These are phyloP conservation scores for Sarotherodon lohbergeri DNA, from an alignment of 2,113 vertebrate genomes.

Conservation along the genomic window DNA sequence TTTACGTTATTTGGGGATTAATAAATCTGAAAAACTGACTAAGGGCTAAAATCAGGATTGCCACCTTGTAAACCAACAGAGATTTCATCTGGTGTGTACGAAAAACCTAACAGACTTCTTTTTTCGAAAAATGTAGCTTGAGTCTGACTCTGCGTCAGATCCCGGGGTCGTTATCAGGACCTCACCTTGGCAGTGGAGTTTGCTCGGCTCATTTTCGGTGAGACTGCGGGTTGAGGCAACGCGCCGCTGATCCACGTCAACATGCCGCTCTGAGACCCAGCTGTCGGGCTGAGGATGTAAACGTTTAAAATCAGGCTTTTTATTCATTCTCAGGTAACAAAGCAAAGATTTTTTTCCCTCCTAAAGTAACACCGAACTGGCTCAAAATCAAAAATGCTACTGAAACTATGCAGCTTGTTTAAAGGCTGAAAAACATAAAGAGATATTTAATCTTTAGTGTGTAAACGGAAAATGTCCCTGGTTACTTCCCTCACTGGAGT, in stretches of 20 bases:
- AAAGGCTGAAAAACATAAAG: neutral
- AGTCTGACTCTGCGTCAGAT: neutral
- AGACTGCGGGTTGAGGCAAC: conserved; percentile 58
- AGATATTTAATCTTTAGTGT: neutral
- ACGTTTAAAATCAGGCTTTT: neutral
- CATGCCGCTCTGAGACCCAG: conserved; percentile 28
- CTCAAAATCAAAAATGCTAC: neutral
- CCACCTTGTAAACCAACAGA: neutral
- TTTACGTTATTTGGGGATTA: neutral
- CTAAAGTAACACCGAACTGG: rapidly evolving
- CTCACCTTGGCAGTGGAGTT: conserved; percentile 38
- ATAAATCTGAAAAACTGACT: neutral
- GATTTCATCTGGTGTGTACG: rapidly evolving
- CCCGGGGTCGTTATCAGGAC: neutral
- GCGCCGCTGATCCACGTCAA: conserved; percentile 62
- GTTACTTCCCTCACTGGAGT: neutral
- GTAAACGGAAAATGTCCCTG: neutral
- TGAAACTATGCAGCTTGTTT: neutral
- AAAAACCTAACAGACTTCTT: neutral
- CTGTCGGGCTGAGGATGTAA: neutral
- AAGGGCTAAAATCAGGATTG: neutral
- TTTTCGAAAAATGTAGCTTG: neutral
- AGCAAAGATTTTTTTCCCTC: neutral
- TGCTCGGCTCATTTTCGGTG: conserved; percentile 1
- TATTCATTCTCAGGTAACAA: neutral